Evolutionary conservation across 2,888 invertebrate species (phyloP).

Genomic region (Myopa testacea): DNA sequence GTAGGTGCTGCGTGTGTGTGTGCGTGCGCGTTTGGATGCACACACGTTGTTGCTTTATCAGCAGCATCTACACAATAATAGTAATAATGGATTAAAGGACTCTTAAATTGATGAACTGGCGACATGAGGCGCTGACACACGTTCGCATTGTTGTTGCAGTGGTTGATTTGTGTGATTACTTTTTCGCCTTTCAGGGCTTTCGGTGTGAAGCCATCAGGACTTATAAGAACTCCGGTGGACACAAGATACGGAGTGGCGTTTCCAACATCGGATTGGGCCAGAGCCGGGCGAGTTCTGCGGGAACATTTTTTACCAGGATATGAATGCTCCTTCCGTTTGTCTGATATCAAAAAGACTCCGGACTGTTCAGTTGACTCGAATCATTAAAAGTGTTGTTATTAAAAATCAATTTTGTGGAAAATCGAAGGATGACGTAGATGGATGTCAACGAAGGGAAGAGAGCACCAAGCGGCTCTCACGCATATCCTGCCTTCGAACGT

Average conservation of each 20-base stretch:
- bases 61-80: conserved; percentile 21
- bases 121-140: conserved; percentile 20
- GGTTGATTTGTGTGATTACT: no score
- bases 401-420: background rate
- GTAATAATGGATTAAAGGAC: conserved; percentile 15
- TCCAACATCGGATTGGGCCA: no score
- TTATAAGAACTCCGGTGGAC: no score
- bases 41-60: background rate
- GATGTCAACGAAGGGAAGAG: no score
- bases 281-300: no score
- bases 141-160: background rate
- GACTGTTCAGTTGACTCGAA: no score
- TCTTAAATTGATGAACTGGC: conserved; percentile 22
- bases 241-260: no score
- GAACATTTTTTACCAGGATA: no score
- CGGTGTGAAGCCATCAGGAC: no score
- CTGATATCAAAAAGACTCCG: no score
- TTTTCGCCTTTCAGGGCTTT: no score
- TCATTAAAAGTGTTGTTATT: background rate
- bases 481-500: background rate
- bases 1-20: background rate
- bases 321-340: no score
- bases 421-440: background rate
- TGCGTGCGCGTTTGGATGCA: background rate
- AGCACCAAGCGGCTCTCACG: background rate